A percentile compares a stretch with the other conserved stretches of the same genome.
These are phyloP conservation scores for Antitype chi DNA, from an alignment of 2,888 invertebrate genomes.

Conservation along the genomic window DNA sequence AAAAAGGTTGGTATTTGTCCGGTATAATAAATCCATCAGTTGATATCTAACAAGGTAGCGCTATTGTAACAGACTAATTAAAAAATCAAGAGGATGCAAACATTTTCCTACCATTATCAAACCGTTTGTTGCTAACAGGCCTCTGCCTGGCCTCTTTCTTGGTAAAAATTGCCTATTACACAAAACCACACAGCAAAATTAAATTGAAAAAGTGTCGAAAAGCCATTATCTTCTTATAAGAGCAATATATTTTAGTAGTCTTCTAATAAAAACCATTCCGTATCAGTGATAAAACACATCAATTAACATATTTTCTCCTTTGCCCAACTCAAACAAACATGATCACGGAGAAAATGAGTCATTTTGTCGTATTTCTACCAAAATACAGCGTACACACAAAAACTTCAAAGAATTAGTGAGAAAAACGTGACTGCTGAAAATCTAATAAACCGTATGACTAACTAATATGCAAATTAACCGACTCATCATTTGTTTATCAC, in stretches of 20 bases:
- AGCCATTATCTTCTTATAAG: neutral
- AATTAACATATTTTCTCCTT: conserved; percentile 21
- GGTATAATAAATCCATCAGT: neutral
- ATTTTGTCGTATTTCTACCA: conserved; percentile 16
- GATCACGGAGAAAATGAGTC: conserved; percentile 19
- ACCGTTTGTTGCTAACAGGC: neutral
- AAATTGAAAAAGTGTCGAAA: neutral
- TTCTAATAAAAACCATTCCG: neutral
- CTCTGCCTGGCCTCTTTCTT: neutral
- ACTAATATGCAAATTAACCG: conserved; percentile 21
- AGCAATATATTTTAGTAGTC: too few species aligned
- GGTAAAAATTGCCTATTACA: neutral
- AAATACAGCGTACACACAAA: neutral
- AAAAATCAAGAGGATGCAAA: conserved; percentile 10
- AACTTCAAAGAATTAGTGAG: conserved; percentile 9
- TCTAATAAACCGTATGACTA: conserved; percentile 24
- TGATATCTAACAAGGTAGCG: neutral
- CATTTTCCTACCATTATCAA: conserved; percentile 4
- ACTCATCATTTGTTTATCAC: conserved; percentile 13
- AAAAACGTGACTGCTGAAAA: conserved; percentile 16
- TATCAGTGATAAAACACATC: neutral
- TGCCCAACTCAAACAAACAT: neutral
- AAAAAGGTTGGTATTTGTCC: neutral
- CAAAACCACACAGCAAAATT: neutral
- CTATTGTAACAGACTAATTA: conserved; percentile 5